These are phyloP conservation scores for Zosterops pallidus DNA, from an alignment of 2,113 vertebrate species.

Conservation along the genomic window DNA sequence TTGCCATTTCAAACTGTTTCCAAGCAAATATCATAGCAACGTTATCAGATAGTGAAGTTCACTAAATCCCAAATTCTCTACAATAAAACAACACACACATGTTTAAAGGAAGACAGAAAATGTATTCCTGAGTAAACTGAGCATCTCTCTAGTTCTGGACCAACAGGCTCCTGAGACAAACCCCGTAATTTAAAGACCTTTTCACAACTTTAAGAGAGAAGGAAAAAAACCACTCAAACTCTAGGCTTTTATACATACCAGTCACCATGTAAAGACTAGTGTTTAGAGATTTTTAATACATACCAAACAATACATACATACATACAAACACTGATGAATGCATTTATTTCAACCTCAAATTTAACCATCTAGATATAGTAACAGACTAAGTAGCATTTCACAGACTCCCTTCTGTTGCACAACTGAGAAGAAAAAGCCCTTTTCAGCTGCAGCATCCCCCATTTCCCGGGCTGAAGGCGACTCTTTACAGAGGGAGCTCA, in stretches of 20 bases:
- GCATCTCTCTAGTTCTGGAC: neutral
- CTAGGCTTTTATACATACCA: neutral
- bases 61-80: neutral
- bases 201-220: neutral
- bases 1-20: neutral
- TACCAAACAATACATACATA: neutral
- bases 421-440: neutral
- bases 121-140: neutral
- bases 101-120: neutral
- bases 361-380: neutral
- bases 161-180: neutral
- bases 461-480: rapidly evolving
- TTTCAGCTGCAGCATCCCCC: neutral
- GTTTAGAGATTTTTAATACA: neutral
- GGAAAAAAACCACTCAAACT: neutral
- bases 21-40: constrained; percentile 47
- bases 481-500: neutral
- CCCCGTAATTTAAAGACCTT: neutral
- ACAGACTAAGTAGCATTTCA: neutral
- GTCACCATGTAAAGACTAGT: neutral
- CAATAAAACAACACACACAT: neutral
- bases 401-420: neutral
- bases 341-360: neutral
- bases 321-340: neutral
- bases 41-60: neutral